Evolutionary conservation across 37 sponge, comb jelly and placozoan genomes (phyloP).

Genomic region (Ianthella basta): DNA sequence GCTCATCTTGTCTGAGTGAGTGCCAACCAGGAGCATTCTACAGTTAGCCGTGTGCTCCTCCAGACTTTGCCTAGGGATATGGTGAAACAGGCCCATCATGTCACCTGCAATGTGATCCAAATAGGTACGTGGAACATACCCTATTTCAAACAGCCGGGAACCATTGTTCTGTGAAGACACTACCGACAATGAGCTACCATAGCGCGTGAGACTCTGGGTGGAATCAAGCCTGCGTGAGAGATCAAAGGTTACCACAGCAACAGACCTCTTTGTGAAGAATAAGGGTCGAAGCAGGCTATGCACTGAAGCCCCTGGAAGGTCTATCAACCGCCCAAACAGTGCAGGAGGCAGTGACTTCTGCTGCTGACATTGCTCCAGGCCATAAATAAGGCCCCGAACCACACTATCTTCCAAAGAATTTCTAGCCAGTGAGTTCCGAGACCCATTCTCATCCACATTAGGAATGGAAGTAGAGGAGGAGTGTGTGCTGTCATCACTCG

Average conservation of each 20-base stretch:
- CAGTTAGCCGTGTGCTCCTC: constrained; percentile 31
- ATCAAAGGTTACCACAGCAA: constrained; percentile 49
- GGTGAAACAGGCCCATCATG: constrained; percentile 45
- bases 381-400: constrained; percentile 38
- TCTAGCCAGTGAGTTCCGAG: background rate
- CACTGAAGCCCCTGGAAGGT: constrained; percentile 38
- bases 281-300: constrained; percentile 33
- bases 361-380: constrained; percentile 31
- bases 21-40: constrained; percentile 66
- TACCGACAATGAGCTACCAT: background rate
- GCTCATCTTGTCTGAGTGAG: constrained; percentile 61
- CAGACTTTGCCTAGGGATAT: constrained; percentile 35
- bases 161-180: background rate
- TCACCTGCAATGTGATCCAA: constrained; percentile 45
- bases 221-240: constrained; percentile 43
- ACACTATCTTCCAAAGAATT: constrained; percentile 47
- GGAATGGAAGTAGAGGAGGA: background rate
- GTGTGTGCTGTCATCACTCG: background rate
- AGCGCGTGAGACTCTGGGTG: constrained; percentile 29
- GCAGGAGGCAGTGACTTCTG: constrained; percentile 21
- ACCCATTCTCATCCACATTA: background rate
- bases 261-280: constrained; percentile 53
- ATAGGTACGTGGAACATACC: constrained; percentile 32
- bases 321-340: constrained; percentile 40
- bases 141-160: constrained; percentile 1